Conservation (phyloP, 2,797 vertebrate species). For the Sitta carolinensis region DNA sequence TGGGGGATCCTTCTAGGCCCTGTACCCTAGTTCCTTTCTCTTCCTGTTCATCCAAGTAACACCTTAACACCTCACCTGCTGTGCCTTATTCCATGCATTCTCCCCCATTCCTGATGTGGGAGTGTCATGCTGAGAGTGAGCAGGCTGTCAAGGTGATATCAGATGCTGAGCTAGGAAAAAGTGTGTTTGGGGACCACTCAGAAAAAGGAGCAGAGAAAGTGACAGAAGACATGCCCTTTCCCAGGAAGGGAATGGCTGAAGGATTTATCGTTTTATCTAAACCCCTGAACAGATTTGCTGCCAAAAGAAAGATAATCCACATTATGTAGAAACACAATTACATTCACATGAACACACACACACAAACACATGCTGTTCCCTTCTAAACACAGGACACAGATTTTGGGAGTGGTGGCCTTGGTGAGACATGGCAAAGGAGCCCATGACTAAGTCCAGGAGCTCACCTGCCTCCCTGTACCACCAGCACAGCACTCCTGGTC, state of each 20-base stretch:
- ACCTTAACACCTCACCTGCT: background rate
- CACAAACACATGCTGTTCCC: conserved; percentile 46
- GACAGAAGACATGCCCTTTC: background rate
- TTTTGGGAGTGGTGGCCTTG: background rate
- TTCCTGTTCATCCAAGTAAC: background rate
- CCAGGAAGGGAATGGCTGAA: background rate
- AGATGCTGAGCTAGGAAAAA: background rate
- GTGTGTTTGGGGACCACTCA: accelerated
- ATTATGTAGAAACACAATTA: conserved; percentile 51
- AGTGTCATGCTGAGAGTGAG: background rate
- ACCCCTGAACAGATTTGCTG: conserved; percentile 1
- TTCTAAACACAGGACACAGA: background rate
- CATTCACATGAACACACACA: conserved; percentile 51
- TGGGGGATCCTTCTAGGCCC: background rate
- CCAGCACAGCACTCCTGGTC: background rate
- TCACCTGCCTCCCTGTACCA: background rate
- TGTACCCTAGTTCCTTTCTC: background rate
- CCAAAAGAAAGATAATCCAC: conserved; percentile 61
- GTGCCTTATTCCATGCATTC: background rate
- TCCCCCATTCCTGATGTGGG: background rate
- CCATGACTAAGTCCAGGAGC: background rate
- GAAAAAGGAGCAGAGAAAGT: background rate
- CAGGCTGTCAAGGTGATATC: background rate
- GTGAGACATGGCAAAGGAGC: background rate
- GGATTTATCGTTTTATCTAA: conserved; percentile 52